Evolutionary conservation across 2,888 invertebrate species (phyloP).

Genomic region (Beris chalybata): DNA sequence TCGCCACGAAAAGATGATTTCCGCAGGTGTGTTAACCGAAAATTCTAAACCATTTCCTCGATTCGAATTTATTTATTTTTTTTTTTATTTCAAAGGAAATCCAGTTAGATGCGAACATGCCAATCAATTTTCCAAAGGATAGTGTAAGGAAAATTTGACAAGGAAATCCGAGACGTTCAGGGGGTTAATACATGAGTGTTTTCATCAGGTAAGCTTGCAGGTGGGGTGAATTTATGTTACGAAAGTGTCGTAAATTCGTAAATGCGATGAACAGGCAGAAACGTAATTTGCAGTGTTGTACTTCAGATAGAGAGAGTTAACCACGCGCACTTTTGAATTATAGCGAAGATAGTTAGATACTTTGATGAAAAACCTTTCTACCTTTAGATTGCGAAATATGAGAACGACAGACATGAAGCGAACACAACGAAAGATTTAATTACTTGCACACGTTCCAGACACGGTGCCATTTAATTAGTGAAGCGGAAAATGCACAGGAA

Average conservation of each 20-base stretch:
- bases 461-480: slow-evolving; percentile 35
- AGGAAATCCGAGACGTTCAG: too few relatives aligned
- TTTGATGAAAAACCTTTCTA: background rate
- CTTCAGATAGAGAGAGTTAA: too few relatives aligned
- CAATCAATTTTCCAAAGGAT: slow-evolving; percentile 9
- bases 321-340: too few relatives aligned
- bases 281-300: too few relatives aligned
- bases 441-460: slow-evolving; percentile 34
- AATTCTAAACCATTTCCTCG: slow-evolving; percentile 33
- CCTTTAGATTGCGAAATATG: slow-evolving; percentile 8
- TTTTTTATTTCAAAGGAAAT: too few relatives aligned
- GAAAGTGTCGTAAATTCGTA: too few relatives aligned
- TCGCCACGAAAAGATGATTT: slow-evolving; percentile 29
- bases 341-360: background rate
- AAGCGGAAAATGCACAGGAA: slow-evolving; percentile 31
- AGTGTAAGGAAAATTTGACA: background rate
- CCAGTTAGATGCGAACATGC: background rate
- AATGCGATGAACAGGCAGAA: too few relatives aligned
- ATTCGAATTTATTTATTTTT: slow-evolving; percentile 25
- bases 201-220: too few relatives aligned
- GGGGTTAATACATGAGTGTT: too few relatives aligned
- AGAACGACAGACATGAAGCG: slow-evolving; percentile 17
- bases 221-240: too few relatives aligned
- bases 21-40: slow-evolving; percentile 35
- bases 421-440: slow-evolving; percentile 31